Conservation (phyloP, 2,113 vertebrate species). For the Bostrychus sinensis region DNA sequence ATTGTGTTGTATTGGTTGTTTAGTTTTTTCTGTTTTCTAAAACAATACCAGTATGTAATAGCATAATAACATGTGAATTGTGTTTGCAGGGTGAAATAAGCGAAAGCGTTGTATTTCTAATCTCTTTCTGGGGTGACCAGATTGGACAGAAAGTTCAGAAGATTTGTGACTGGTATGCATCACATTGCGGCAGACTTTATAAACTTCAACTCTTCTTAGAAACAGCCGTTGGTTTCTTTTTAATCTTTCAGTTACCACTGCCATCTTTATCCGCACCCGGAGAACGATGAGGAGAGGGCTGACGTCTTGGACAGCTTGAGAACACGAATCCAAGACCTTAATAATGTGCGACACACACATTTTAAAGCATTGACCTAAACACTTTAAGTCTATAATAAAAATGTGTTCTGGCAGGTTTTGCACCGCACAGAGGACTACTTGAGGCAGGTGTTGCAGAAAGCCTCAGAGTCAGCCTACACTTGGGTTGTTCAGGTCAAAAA, state of each 20-base stretch:
- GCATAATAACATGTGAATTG: neutral
- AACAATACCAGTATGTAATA: neutral
- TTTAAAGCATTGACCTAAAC: neutral
- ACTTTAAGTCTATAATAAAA: neutral
- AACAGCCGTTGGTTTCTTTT: neutral
- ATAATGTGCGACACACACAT: slow-evolving; percentile 79
- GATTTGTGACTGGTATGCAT: slow-evolving; percentile 94
- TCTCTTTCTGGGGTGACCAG: slow-evolving; percentile 98
- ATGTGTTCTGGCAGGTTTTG: slow-evolving; percentile 82
- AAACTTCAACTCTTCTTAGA: neutral
- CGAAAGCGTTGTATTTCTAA: slow-evolving; percentile 92
- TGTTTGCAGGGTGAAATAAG: slow-evolving; percentile 86
- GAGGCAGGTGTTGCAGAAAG: slow-evolving; percentile 91
- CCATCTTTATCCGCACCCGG: slow-evolving; percentile 93
- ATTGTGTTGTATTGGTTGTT: too few relatives aligned
- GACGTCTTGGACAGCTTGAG: slow-evolving; percentile 88
- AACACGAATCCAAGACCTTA: slow-evolving; percentile 91
- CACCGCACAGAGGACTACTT: slow-evolving; percentile 95
- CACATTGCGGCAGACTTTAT: neutral
- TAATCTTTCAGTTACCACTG: slow-evolving; percentile 88
- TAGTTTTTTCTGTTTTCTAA: neutral
- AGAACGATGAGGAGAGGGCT: slow-evolving; percentile 84
- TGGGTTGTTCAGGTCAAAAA: slow-evolving; percentile 94
- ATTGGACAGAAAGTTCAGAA: slow-evolving; percentile 98
- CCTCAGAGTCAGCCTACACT: slow-evolving; percentile 87